Evolutionary conservation across 2,113 vertebrate species (phyloP), one percentile per base, ranked within the genome.

Genomic region (Poeciliopsis prolifica): DNA sequence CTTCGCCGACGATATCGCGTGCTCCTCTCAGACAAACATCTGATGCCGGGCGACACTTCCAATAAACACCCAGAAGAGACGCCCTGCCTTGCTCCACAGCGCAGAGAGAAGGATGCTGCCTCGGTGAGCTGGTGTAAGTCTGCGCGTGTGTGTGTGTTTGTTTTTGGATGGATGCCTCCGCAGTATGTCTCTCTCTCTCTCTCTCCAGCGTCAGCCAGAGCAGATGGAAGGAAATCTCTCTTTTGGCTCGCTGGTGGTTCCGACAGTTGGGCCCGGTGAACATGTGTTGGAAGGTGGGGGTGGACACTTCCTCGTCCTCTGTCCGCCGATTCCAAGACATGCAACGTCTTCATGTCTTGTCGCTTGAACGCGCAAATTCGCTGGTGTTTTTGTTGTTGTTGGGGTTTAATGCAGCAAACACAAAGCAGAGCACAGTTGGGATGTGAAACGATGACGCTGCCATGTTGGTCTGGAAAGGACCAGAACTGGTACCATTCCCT

Each of bases 21-120:
- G 60, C 65, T 77, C 33, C 69, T 68, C 54, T 75, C 75, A 65
- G 44, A 85, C 62, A 87, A 89, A 86, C 64, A 90, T 79, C 68
- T 26, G 26, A 58, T 66, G 48, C 72, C 65, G 14, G 26, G 78
- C 67, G 82, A 70, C 35, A 14, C 61, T 40, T 84, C 73, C 65
- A 70, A 90, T 84, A 86, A 86, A 60, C n/a, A 74, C 1, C 1
- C 58, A 40, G 64, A 60, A 70, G 31, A 17, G 58, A 78, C 26
- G 40, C 22, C 7, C 33, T 65, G 28, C n/a, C 17, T 48, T 62
- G 0, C 54, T 68, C 31, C 48, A 60, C 73, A 67, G 6, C 6
- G 13, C 5, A 5, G 22, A 64, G 14, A 14, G n/a, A 26, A 72
- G 61, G 13, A 60, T 7, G 30, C 68, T 35, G 58, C 33, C 28